Evolutionary conservation across 2,113 vertebrate species (phyloP).

Genomic region (Megatriorchis doriae): DNA sequence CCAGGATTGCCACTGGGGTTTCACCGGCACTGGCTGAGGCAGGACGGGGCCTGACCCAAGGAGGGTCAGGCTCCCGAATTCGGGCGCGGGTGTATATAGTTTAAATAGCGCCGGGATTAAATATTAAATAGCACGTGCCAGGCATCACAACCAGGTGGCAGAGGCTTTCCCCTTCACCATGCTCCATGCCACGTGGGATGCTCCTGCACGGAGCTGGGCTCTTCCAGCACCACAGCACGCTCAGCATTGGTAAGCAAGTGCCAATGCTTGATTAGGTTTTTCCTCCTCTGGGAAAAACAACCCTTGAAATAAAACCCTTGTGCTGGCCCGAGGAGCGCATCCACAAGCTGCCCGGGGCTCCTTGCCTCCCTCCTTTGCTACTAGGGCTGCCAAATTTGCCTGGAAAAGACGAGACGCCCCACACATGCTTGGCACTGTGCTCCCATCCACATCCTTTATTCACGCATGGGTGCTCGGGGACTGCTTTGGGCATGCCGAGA

Average conservation of each 20-base stretch:
- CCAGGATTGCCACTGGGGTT: neutral
- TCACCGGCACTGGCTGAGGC: neutral
- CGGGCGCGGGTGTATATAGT: conserved; percentile 34
- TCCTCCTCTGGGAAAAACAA: neutral
- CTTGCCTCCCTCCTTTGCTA: neutral
- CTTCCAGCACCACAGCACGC: rapidly evolving
- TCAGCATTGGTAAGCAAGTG: neutral
- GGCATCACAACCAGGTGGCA: neutral
- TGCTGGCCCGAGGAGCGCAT: neutral
- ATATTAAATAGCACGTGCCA: neutral
- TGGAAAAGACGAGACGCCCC: rapidly evolving
- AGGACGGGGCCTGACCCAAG: neutral
- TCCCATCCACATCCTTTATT: neutral
- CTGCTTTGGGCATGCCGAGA: rapidly evolving
- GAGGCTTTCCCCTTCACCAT: neutral
- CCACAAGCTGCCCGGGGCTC: neutral
- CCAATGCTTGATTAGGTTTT: neutral
- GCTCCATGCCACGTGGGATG: rapidly evolving
- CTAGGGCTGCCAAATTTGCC: neutral
- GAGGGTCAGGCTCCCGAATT: neutral
- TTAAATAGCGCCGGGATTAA: conserved; percentile 7
- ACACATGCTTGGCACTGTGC: rapidly evolving
- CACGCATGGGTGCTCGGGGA: neutral
- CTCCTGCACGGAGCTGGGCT: rapidly evolving
- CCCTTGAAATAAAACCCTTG: neutral